phyloP scores from a whole-genome alignment of 1,140 invertebrate species.

The Bombus superbus region DNA sequence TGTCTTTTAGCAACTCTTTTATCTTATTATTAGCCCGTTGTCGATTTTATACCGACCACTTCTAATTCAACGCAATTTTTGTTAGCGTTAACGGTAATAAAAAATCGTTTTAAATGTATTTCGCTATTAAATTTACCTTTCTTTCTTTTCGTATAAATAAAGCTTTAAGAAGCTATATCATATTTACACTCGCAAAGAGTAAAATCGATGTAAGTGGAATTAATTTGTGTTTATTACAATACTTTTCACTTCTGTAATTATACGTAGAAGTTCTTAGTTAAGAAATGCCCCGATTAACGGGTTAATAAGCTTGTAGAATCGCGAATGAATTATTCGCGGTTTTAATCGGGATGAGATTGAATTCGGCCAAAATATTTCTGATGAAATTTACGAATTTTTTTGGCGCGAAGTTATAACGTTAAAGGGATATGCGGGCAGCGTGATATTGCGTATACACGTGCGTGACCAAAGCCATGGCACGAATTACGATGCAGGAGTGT shows the following conservation, averaged over 20 bases:
- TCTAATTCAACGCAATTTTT: no score
- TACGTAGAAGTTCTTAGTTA: no score
- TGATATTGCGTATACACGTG: slow-evolving; percentile 55
- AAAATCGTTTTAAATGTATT: not conserved
- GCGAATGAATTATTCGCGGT: no score
- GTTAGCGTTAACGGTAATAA: not conserved
- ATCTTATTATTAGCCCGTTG: no score
- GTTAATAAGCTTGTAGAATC: no score
- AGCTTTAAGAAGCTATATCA: not conserved
- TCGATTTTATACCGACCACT: no score
- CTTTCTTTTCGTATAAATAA: not conserved
- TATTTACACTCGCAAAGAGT: not conserved
- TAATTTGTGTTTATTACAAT: no score
- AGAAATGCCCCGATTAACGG: no score
- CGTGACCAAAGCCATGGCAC: slow-evolving; percentile 59
- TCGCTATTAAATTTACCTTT: not conserved
- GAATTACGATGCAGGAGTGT: slow-evolving; percentile 63
- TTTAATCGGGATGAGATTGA: not conserved
- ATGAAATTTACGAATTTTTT: not conserved
- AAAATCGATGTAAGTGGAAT: not conserved
- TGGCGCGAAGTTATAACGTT: not conserved
- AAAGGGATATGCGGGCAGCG: slow-evolving; percentile 39
- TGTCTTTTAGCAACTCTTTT: not conserved
- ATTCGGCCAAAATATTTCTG: not conserved
- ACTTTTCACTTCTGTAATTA: no score